Base-by-base conservation (phyloP, 1,140 invertebrate species). In the Ceratoteleas bidentatus region DNA sequence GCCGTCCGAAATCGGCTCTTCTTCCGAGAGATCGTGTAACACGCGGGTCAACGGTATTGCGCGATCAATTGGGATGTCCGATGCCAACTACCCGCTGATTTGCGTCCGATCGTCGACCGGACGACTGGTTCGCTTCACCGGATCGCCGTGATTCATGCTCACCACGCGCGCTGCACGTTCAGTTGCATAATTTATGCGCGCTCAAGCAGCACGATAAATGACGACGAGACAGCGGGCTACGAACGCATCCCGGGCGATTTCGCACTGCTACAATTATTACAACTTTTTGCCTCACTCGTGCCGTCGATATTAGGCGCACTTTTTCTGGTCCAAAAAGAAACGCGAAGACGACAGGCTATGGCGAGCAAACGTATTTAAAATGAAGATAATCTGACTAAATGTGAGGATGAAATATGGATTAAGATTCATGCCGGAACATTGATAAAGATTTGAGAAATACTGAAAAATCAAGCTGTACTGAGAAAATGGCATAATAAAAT, bases 101-200 rank as follows among this genome's bases (percentile, higher is more conserved):
- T 72, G 66, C 75, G 60, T 53, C 13, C 53, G 66, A 77, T 77
- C 74, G 60, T 70, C 75, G 75, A 79, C 50, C 53, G 60, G 50
- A 38, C 68, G 68, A 56, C 66, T 60, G 60, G 68, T 56, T 72
- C 47, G 49, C 49, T 64, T 70, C 53, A 58, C 66, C 53, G 47
- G 65, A 58, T 64, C 75, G 40, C 70, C 65, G 72, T 81, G 79
- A 81, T 81, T 81, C 79, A 75, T 81, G 79, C 79, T 62, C 61
- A 72, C 79, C 60, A 75, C 58, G 68, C 72, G 79, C 73, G 56
- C 47, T 76, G 76, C 76, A 73, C 56, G 65, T 56, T 76, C 72
- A 24, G 60, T 82, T 77, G 57, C 73, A 77, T 82, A 76, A 82
- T 82, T 82, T 82, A 75, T 81, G 58, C 73, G 45, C 79, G 54